Conservation (phyloP, 2,797 vertebrate genomes). For the Rhincodon typus region DNA sequence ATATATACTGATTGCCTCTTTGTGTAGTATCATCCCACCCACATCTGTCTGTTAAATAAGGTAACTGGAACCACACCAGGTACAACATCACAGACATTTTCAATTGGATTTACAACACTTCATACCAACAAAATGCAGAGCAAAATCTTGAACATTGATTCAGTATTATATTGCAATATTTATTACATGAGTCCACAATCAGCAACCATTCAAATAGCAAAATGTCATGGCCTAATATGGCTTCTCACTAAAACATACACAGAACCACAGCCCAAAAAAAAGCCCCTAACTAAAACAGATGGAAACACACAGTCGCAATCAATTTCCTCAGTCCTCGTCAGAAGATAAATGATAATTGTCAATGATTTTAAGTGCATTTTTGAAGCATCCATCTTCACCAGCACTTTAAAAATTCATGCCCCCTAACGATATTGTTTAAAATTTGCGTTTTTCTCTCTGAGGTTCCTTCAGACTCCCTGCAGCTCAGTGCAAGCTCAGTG, state of each 20-base stretch:
- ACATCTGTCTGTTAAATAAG: neutral
- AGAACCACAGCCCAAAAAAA: neutral
- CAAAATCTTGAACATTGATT: neutral
- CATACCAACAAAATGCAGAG: neutral
- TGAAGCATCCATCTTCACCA: constrained; percentile 14
- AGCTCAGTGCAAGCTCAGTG: neutral
- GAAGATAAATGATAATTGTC: constrained; percentile 35
- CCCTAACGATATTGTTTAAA: constrained; percentile 13
- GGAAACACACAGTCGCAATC: neutral
- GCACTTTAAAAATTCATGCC: constrained; percentile 25
- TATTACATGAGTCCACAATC: neutral
- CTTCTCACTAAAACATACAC: constrained; percentile 13
- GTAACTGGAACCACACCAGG: neutral
- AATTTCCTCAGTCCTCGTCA: neutral
- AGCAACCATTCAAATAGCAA: neutral
- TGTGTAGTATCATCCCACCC: neutral
- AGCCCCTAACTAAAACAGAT: neutral
- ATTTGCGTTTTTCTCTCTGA: neutral
- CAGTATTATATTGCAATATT: neutral
- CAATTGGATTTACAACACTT: neutral
- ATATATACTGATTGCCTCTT: neutral
- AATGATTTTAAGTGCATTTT: constrained; percentile 32
- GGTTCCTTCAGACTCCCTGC: neutral
- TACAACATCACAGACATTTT: neutral
- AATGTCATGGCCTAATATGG: neutral